Base-by-base conservation (phyloP, 2,797 vertebrate genomes). In the Hyperoplus immaculatus region DNA sequence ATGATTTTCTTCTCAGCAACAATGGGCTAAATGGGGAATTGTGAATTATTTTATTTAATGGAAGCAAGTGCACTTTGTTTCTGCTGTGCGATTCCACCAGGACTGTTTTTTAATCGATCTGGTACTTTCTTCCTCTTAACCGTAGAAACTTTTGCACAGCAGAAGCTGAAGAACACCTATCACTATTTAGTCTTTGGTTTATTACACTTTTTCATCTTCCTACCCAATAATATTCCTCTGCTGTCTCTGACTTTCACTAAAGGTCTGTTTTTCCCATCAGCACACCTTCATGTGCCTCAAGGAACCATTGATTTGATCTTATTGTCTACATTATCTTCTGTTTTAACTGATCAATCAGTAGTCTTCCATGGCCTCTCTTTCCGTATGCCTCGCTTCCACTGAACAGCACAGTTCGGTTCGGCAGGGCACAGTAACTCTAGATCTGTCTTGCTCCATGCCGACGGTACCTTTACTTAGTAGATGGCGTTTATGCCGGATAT, bases 251-350 rank as follows among this genome's bases (percentile, higher is more conserved):
- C 70, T 45, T 79, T 86, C 75, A 92, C 88, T 92, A 93, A 92
- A 87, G 50, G 72, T 84, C 82, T 81, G 5, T 77, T 90, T 85
- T 83, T 69, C 80, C 88, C 87, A 86, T 89, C 93, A 89, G 90
- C 90, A 78, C 80, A 78, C 74, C 69, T 81, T 65, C 74, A 68
- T 82, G 69, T 86, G 60, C 72, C 80, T 80, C 78, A 80, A 77
- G 84, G 85, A 68, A 70, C 86, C 86, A 87, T 82, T 89, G 85
- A 93, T 91, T 93, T 90, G 68, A 85, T 82, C 77, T 81, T 2
- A 77, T 78, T 85, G 43, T 88, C 76, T 66, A 53, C 56, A 84
- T 87, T 65, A 49, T 84, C 55, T 71, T 59, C 56, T 75, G 62
- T 73, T 77, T 72, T 16, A 76, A 81, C 77, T 78, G 67, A 71